These are phyloP conservation scores for Phyllotreta striolata DNA, from an alignment of 2,888 invertebrate species.

Conservation along the genomic window DNA sequence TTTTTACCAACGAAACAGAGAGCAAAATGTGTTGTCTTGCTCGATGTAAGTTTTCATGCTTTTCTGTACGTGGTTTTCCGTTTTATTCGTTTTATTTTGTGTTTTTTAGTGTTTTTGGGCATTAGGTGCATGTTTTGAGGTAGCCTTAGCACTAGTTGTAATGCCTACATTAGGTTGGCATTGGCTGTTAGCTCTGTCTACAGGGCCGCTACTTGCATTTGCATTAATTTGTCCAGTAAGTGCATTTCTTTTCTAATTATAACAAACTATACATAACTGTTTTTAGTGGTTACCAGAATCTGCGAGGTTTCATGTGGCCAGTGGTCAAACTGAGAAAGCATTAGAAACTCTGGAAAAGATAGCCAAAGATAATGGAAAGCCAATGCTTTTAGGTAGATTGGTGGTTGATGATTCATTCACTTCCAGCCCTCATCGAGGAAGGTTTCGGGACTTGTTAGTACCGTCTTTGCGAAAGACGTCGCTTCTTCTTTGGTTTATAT, in stretches of 20 bases:
- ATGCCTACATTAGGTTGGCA: conserved; percentile 94
- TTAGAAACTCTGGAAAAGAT: conserved; percentile 84
- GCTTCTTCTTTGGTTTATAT: conserved; percentile 90
- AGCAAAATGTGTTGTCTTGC: conserved; percentile 92
- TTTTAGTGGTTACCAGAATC: conserved; percentile 92
- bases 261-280: background rate
- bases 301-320: conserved; percentile 85
- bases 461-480: conserved; percentile 86
- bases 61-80: conserved; percentile 31
- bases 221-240: conserved; percentile 80
- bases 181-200: conserved; percentile 91
- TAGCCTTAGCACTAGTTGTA: conserved; percentile 85
- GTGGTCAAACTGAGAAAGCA: conserved; percentile 87
- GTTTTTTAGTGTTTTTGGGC: conserved; percentile 90
- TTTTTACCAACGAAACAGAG: conserved; percentile 93
- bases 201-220: conserved; percentile 86
- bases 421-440: conserved; percentile 69
- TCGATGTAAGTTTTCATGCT: conserved; percentile 77
- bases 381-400: conserved; percentile 85
- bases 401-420: conserved; percentile 79
- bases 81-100: conserved; percentile 33
- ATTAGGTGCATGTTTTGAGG: conserved; percentile 92
- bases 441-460: conserved; percentile 75
- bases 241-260: conserved; percentile 41
- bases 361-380: conserved; percentile 87